Percentiles rank a stretch among this genome's conserved stretches.
phyloP scores from a whole-genome alignment of 2,113 vertebrate species.

The Nycticryphes semicollaris region DNA sequence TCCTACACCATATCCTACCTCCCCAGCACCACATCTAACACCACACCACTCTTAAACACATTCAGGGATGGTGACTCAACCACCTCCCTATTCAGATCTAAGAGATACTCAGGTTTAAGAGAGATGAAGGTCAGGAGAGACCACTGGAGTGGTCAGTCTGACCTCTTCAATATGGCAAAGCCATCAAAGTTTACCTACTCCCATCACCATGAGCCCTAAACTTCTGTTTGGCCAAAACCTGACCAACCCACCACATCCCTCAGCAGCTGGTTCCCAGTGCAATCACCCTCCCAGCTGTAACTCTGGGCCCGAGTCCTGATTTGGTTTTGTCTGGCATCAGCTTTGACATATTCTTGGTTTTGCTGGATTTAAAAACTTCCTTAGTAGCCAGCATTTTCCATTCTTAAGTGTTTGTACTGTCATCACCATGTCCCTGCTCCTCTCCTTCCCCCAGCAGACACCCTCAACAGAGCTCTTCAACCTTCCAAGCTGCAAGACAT shows the following conservation, averaged over 20 bases:
- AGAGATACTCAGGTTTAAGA: neutral
- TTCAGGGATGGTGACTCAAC: too few relatives aligned
- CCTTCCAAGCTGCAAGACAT: neutral
- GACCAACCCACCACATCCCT: neutral
- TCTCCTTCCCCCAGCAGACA: accelerated
- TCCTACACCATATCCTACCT: too few relatives aligned
- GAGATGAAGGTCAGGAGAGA: neutral
- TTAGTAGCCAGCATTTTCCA: neutral
- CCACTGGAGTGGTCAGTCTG: neutral
- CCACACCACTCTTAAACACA: too few relatives aligned
- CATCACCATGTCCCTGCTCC: neutral
- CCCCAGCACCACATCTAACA: too few relatives aligned
- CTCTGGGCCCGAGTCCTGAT: neutral
- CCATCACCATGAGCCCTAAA: neutral
- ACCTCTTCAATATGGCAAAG: neutral
- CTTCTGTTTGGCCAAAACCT: neutral
- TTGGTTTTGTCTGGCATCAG: neutral
- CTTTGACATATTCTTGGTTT: neutral
- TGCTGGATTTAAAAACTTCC: neutral
- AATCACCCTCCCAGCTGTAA: neutral
- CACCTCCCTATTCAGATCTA: too few relatives aligned
- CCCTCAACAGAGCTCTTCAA: neutral
- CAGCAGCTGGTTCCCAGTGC: neutral
- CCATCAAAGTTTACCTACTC: neutral
- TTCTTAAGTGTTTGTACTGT: neutral